Percentiles rank a stretch among this genome's conserved stretches.
phyloP scores from a whole-genome alignment of 2,888 invertebrate genomes.

The Clunio marinus region DNA sequence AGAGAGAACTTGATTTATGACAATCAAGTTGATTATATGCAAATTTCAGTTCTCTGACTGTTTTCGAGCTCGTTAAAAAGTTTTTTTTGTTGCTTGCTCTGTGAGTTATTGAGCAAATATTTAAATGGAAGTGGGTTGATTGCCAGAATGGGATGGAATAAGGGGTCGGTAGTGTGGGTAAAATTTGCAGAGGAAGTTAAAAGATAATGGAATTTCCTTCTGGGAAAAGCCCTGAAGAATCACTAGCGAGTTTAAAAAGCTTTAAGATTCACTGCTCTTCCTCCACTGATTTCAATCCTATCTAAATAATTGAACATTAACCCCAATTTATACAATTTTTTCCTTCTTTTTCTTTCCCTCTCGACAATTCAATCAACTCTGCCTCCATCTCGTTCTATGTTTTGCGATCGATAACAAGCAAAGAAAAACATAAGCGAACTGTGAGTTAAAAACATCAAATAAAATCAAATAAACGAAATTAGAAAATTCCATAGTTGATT shows the following conservation, averaged over 20 bases:
- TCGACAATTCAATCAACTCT: conserved; percentile 36
- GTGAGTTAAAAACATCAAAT: conserved; percentile 1
- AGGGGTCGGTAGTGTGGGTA: neutral
- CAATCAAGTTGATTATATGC: conserved; percentile 37
- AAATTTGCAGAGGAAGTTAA: neutral
- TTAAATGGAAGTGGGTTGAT: conserved; percentile 38
- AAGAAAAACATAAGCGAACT: neutral
- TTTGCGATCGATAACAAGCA: conserved; percentile 17
- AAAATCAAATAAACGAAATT: conserved; percentile 37
- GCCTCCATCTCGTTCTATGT: neutral
- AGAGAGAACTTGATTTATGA: conserved; percentile 32
- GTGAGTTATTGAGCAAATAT: conserved; percentile 38
- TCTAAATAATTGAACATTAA: conserved; percentile 36
- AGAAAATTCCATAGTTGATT: conserved; percentile 8
- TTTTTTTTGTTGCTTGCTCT: conserved; percentile 11
- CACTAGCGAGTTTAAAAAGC: neutral
- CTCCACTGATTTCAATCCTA: conserved; percentile 9
- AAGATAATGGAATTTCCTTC: neutral
- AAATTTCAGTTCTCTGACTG: conserved; percentile 26
- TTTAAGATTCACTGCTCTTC: neutral
- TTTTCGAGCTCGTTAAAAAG: conserved; percentile 31
- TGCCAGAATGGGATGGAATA: conserved; percentile 12
- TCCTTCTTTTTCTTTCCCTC: neutral
- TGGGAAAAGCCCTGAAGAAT: neutral
- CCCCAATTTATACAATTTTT: conserved; percentile 31